phyloP scores from a whole-genome alignment of 2,797 vertebrate genomes.

The Muscicapa striata region DNA sequence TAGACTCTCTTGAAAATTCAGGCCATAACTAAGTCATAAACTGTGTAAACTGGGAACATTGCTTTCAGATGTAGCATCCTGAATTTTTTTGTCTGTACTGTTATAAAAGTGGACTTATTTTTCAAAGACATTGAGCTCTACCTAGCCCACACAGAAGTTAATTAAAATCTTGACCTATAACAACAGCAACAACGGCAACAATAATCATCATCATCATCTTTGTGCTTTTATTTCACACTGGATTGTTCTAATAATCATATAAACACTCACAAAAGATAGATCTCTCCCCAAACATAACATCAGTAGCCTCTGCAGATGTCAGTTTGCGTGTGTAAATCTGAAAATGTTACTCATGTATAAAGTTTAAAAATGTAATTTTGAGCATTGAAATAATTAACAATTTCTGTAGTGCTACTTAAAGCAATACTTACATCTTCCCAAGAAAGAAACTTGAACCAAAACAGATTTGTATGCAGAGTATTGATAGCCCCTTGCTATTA shows the following conservation, averaged over 20 bases:
- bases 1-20: slow-evolving; percentile 31
- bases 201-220: neutral
- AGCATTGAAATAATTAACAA: slow-evolving; percentile 33
- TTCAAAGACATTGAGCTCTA: neutral
- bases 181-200: rapidly evolving
- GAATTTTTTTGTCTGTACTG: neutral
- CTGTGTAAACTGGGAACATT: neutral
- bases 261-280: neutral
- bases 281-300: neutral
- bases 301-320: neutral
- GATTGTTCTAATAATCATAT: neutral
- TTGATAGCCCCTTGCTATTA: slow-evolving; percentile 63
- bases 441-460: slow-evolving; percentile 54
- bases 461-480: slow-evolving; percentile 68
- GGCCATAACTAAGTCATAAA: neutral
- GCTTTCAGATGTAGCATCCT: neutral
- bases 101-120: neutral
- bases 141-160: neutral
- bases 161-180: neutral
- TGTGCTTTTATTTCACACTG: neutral
- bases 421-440: neutral
- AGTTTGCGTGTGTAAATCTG: neutral
- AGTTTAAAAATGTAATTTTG: neutral
- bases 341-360: neutral
- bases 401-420: slow-evolving; percentile 29